Evolutionary conservation across 1,140 invertebrate species (phyloP), one percentile per base, ranked within the genome.

Genomic region (Amyelois transitella): DNA sequence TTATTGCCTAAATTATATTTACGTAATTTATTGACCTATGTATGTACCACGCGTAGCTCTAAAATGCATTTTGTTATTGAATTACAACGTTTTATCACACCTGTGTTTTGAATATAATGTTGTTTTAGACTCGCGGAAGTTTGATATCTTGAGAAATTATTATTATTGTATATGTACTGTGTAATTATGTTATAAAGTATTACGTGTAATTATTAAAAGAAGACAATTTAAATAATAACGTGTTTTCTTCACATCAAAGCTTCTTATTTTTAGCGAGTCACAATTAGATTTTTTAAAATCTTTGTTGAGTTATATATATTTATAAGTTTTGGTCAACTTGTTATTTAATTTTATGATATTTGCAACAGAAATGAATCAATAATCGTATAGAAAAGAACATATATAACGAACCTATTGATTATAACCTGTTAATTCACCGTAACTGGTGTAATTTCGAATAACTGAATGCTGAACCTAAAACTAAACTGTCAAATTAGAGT

Each of bases 121-220:
- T 85, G 77, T 84, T 84, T 79, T 75, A 78, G 74, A 74, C 60
- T 74, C 72, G 70, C 74, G 72, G 79, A 74, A 80, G 76, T 84
- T 85, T 80, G 80, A 83, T 83, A 79, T 85, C 78, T 79, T 80
- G 74, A 84, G 80, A 83, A 84, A 86, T 87, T 82, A 84, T 86
- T 81, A 87, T 84, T 81, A 87, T 84, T 87, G 81, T 86, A 83
- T 76, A 83, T 85, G 77, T 86, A 87, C 75, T 62, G 72, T 88
- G 82, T 88, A 88, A 88, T 86, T 85, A 86, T 87, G 81, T 87
- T 87, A 82, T 83, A 77, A 84, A 88, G 81, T 88, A 88, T 86
- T 86, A 88, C 74, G 71, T 82, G 76, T 86, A 88, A 86, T 83
- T 86, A 84, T 85, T 83, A 85, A 88, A 88, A 86, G 75, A 85